Conservation (phyloP, 1,140 invertebrate genomes). For the Drosophila kurseongensis region DNA sequence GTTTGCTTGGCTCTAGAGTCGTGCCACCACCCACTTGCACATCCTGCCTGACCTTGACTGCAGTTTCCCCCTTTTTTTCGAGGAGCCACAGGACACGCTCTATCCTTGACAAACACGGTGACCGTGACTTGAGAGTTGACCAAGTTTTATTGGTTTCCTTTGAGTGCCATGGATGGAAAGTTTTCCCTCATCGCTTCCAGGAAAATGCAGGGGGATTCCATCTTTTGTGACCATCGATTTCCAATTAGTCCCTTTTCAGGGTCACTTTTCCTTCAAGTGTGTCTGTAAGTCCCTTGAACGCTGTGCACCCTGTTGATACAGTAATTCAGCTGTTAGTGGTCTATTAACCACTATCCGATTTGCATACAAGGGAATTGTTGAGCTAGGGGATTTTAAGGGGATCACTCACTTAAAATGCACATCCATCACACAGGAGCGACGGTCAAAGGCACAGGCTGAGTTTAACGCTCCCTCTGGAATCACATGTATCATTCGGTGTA, state of each 20-base stretch:
- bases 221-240: slow-evolving; percentile 14
- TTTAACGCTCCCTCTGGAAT: slow-evolving; percentile 20
- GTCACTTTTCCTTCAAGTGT: neutral
- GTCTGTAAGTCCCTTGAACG: slow-evolving; percentile 10
- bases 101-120: slow-evolving; percentile 43
- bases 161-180: slow-evolving; percentile 42
- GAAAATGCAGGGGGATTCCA: neutral
- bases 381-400: slow-evolving; percentile 12
- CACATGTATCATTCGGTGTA: slow-evolving; percentile 7
- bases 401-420: slow-evolving; percentile 11
- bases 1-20: slow-evolving; percentile 10
- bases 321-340: slow-evolving; percentile 7
- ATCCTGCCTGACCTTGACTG: slow-evolving; percentile 28
- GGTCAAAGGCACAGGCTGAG: slow-evolving; percentile 27
- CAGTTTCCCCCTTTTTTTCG: slow-evolving; percentile 11
- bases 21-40: neutral
- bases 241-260: slow-evolving; percentile 20
- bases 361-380: slow-evolving; percentile 28
- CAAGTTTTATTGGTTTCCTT: slow-evolving; percentile 67
- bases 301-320: slow-evolving; percentile 19
- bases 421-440: slow-evolving; percentile 19
- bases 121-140: slow-evolving; percentile 55
- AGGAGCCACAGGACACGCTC: slow-evolving; percentile 2
- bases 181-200: slow-evolving; percentile 9
- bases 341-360: slow-evolving; percentile 39